Base-by-base conservation (phyloP, 2,888 invertebrate species). In the Lordiphosa andalusiaca region DNA sequence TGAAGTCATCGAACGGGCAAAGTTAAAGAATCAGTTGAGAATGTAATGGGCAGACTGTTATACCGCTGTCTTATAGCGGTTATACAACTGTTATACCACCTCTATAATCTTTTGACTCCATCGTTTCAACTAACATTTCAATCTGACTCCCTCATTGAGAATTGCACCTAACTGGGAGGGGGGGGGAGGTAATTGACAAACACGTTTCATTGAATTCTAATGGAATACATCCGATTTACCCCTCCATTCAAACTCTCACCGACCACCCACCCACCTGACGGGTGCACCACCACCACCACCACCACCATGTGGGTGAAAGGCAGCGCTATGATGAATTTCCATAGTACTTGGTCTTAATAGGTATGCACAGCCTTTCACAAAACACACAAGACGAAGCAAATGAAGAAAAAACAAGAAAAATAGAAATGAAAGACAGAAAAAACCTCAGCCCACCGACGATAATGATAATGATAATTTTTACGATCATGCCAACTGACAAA, bases 391-490 rank as follows among this genome's bases (percentile, higher is more conserved):
- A n/a, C 21, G 16, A 6, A 12, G 10, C 16, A 10, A 37, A n/a
- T n/a, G n/a, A n/a, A n/a, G n/a, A n/a, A 35, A n/a, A 12, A 13
- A 13, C 12, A 13, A 39, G 13, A 12, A 16, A 7, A 13, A 10
- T 9, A n/a, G 9, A 44, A 21, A 21, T 9, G 36, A 5, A 13
- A 37, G 37, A 13, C 19, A 59, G 23, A 19, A 44, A 49, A 59
- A 48, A 30, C 30, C 30, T 30, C 30, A 30, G 30, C 37, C 61
- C 60, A 59, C 35, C 47, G 42, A 47, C 50, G 51, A 51, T 70
- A 62, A 72, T 71, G 63, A 71, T 76, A 69, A 73, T 71, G 71
- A 78, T 80, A 70, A 80, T 72, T 74, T 75, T 76, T 61, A 69
- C 65, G 68, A 71, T 67, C 63, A 61, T 66, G 53, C 52, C 39